Evolutionary conservation across 2,113 vertebrate species (phyloP).

Genomic region (Pseudorhombus dupliciocellatus): DNA sequence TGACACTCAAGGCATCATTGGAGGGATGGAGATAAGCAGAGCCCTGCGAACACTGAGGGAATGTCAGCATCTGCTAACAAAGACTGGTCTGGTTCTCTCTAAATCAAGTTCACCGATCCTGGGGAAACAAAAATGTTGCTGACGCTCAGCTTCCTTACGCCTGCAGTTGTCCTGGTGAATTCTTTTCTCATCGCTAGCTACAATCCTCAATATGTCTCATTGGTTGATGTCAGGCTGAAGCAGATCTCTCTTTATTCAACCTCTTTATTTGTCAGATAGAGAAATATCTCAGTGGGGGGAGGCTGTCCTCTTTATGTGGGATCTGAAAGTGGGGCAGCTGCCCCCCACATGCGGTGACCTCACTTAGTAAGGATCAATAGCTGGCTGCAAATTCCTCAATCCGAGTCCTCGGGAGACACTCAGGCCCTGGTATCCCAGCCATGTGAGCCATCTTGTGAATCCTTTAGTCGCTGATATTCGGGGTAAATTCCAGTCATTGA

Average conservation of each 20-base stretch:
- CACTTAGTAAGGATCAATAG: slow-evolving; percentile 74
- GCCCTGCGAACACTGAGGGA: slow-evolving; percentile 1
- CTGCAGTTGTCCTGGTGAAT: slow-evolving; percentile 13
- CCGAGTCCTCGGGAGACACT: slow-evolving; percentile 63
- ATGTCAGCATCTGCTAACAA: slow-evolving; percentile 2
- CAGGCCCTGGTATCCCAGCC: slow-evolving; percentile 69
- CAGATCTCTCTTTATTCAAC: slow-evolving; percentile 19
- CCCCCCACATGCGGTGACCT: slow-evolving; percentile 72
- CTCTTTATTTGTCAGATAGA: slow-evolving; percentile 28
- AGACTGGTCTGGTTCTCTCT: slow-evolving; percentile 1
- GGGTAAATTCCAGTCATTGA: slow-evolving; percentile 74
- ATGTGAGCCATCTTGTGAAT: slow-evolving; percentile 66
- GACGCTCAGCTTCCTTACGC: neutral
- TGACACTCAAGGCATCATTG: slow-evolving; percentile 10
- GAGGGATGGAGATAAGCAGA: slow-evolving; percentile 29
- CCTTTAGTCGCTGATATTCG: slow-evolving; percentile 62
- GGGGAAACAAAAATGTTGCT: neutral
- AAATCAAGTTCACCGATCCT: slow-evolving; percentile 16
- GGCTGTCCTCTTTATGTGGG: slow-evolving; percentile 48
- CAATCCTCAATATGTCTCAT: neutral
- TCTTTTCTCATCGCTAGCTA: neutral
- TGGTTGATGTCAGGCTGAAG: slow-evolving; percentile 11
- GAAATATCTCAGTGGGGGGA: slow-evolving; percentile 46
- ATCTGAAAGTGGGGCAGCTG: slow-evolving; percentile 48
- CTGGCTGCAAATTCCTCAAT: slow-evolving; percentile 67